Evolutionary conservation across 2,797 vertebrate species (phyloP).

Genomic region (Danio choprae): DNA sequence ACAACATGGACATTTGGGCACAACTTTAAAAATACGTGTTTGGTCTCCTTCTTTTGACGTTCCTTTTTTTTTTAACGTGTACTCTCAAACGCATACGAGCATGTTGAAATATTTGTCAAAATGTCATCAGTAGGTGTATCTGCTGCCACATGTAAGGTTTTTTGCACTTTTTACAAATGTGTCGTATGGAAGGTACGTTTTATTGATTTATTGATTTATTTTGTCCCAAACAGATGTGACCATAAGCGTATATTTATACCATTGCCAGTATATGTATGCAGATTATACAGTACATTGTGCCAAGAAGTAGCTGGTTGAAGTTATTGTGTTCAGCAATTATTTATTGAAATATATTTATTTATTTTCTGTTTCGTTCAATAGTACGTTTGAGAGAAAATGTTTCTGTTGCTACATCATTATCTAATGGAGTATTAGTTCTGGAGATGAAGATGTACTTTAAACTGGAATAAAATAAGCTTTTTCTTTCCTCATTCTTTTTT

Average conservation of each 20-base stretch:
- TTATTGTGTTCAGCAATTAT: slow-evolving; percentile 49
- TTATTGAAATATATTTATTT: slow-evolving; percentile 52
- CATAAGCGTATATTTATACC: slow-evolving; percentile 55
- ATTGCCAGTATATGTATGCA: slow-evolving; percentile 62
- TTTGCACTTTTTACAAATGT: slow-evolving; percentile 54
- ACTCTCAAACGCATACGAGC: slow-evolving; percentile 51
- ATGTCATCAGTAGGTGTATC: slow-evolving; percentile 58
- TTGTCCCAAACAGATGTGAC: slow-evolving; percentile 16
- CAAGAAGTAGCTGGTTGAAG: slow-evolving; percentile 60
- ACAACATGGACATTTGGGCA: slow-evolving; percentile 45
- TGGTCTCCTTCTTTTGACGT: slow-evolving; percentile 51
- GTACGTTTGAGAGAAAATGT: slow-evolving; percentile 52
- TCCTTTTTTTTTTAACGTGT: slow-evolving; percentile 49
- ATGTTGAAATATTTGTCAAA: slow-evolving; percentile 55
- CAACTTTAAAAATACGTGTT: slow-evolving; percentile 49
- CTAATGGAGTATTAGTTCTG: slow-evolving; percentile 53
- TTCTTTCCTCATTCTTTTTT: slow-evolving; percentile 43
- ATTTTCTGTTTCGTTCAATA: slow-evolving; percentile 52
- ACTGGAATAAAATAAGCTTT: slow-evolving; percentile 58
- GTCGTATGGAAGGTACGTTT: slow-evolving; percentile 31
- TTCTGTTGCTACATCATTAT: slow-evolving; percentile 49
- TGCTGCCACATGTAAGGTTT: slow-evolving; percentile 43
- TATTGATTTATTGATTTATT: slow-evolving; percentile 20
- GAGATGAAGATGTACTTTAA: slow-evolving; percentile 42
- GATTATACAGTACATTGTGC: slow-evolving; percentile 62